phyloP scores from a whole-genome alignment of 2,113 vertebrate genomes.

The Puma concolor region DNA sequence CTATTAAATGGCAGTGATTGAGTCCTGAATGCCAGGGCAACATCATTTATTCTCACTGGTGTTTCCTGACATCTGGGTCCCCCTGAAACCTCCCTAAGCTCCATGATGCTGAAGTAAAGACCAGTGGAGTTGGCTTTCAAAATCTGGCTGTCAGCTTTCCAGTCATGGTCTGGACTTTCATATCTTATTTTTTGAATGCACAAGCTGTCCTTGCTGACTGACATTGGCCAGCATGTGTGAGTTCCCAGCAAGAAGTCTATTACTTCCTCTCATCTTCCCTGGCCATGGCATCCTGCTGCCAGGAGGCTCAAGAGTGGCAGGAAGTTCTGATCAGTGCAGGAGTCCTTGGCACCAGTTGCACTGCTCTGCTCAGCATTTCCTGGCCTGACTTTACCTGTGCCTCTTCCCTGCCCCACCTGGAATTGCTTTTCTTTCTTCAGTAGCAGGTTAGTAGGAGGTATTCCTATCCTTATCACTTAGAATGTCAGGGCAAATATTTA shows the following conservation, averaged over 20 bases:
- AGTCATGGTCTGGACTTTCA: background rate
- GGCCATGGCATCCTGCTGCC: background rate
- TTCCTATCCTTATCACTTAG: background rate
- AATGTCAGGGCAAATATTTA: background rate
- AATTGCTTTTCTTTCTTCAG: background rate
- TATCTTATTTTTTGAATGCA: background rate
- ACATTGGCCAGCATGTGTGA: background rate
- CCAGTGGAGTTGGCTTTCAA: background rate
- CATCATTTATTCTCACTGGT: background rate
- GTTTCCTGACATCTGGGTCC: no score
- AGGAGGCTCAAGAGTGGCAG: background rate
- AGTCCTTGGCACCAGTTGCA: background rate
- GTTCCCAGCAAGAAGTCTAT: background rate
- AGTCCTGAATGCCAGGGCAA: background rate
- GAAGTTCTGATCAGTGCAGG: background rate
- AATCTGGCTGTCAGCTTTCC: background rate
- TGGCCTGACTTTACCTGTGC: background rate
- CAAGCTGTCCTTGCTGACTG: background rate
- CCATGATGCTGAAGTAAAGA: background rate
- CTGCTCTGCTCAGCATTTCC: background rate
- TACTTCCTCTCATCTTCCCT: background rate
- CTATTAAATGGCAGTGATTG: background rate
- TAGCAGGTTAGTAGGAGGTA: background rate
- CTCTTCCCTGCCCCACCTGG: background rate
- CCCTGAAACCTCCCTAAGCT: background rate